Base-by-base conservation (phyloP, 2,888 invertebrate species). In the Emmelina monodactyla region DNA sequence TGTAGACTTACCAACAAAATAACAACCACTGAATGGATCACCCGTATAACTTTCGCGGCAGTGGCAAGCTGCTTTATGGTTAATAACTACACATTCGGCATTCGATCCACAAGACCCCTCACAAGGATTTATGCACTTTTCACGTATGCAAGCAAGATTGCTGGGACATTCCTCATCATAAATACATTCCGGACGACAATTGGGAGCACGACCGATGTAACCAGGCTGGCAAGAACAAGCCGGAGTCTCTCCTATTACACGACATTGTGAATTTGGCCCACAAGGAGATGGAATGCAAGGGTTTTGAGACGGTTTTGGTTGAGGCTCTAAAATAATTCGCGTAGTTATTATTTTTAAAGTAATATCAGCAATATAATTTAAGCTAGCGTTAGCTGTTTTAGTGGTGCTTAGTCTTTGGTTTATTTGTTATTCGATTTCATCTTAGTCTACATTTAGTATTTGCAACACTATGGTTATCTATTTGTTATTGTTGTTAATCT, bases 111-210 rank as follows among this genome's bases (percentile, higher is more conserved):
- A 94, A 33, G 92, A 89, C 19, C 92, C 92, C 38, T 87, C 87
- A 55, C 94, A 94, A 37, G 94, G 93, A 65, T 89, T 91, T 49
- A 82, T 78, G 62, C 94, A 94, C 58, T 85, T 88, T 66, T 92
- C 89, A 50, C 89, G 87, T 44, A 89, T 84, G 62, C 94, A 94
- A 35, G 93, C 92, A 48, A 89, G 73, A 62, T 92, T 89, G 53
- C 89, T 88, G 10, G 90, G 83, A 60, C 94, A 94, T 72, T 93
- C 93, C 47, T 88, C 88, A 51, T 91, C 91, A 49, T 89, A 88
- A 29, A 88, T 85, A 69, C 93, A 93, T 81, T 92, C 91, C 14
- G 92, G 92, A 31, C 92, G 84, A 58, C 93, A 94, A 62, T 91
- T 90, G 25, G 92, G 92, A 29, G 94, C 85, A 53, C 91, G 83